Base-by-base conservation (phyloP, 2,888 invertebrate genomes). In the Ceraclea dissimilis region DNA sequence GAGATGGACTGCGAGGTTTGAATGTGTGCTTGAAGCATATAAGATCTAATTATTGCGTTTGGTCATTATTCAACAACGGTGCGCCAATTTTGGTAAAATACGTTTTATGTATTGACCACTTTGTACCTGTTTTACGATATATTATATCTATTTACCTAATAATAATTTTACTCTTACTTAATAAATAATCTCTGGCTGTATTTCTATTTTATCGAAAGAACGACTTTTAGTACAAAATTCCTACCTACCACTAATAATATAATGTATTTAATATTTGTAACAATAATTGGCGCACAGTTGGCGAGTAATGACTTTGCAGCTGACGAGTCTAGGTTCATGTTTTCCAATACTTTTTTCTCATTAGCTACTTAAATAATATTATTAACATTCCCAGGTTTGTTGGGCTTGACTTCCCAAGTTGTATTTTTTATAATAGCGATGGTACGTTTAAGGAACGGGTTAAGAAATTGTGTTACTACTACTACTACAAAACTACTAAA, bases 341-440 rank as follows among this genome's bases (percentile, higher is more conserved):
- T 21, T 8, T 31, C 33, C 47, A 48, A 53, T 47, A 53, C 47
- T 47, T 31, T 31, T 39, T 20, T 44, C 21, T 31, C 48, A 18
- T 39, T 52, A 57, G 53, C 49, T 54, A 54, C 47, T 51, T 58
- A 49, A 39, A 50, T 55, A 26, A 39, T 39, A 8, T 8, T 39
- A 39, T 39, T 39, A 46, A 62, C 61, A 62, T 62, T 62, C 61
- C 61, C 53, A 51, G 60, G 53, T 52, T 57, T 58, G 54, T 60
- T 44, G 54, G 49, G 50, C 58, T 57, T 39, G 52, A 21, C 48
- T 50, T 56, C 60, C 58, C 58, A 56, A 60, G 60, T 60, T 62
- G 62, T 60, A 62, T 52, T 60, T n/a, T n/a, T 60, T 53, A 52
- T 50, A 43, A 53, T 46, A 60, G 34, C 53, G 56, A 39, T 39